These are phyloP conservation scores for Chaunax sp. DNA, from an alignment of 2,797 vertebrate genomes.

Conservation along the genomic window DNA sequence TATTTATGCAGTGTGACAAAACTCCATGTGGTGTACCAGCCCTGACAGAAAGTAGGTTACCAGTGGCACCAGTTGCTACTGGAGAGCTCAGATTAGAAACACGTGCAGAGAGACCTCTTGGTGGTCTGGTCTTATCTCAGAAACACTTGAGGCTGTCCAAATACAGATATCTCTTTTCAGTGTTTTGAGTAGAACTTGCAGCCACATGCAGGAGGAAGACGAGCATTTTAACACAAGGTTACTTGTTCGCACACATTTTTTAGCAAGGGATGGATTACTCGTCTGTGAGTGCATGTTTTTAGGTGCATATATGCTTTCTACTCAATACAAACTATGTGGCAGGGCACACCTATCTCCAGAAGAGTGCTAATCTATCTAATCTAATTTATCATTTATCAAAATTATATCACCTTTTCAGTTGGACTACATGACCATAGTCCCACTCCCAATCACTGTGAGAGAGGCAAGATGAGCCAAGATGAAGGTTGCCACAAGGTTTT, in stretches of 20 bases:
- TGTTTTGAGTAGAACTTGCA: background rate
- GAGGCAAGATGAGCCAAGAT: background rate
- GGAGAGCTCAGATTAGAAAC: slow-evolving; percentile 39
- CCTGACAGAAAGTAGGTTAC: slow-evolving; percentile 33
- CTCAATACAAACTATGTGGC: too few relatives aligned
- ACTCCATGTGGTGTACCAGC: background rate
- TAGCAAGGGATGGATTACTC: background rate
- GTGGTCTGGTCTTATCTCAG: slow-evolving; percentile 26
- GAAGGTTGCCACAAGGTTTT: background rate
- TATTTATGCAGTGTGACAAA: background rate
- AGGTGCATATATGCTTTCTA: too few relatives aligned
- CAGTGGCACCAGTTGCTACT: slow-evolving; percentile 14
- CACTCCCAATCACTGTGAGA: too few relatives aligned
- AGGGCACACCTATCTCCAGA: background rate
- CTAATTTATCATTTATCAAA: too few relatives aligned
- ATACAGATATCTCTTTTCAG: background rate
- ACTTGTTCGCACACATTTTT: background rate
- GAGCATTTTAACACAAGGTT: background rate
- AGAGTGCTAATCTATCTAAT: too few relatives aligned
- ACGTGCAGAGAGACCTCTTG: slow-evolving; percentile 9
- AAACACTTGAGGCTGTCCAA: slow-evolving; percentile 2
- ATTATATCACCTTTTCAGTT: background rate
- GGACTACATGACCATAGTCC: background rate
- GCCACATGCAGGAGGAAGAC: background rate
- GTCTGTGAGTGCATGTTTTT: background rate